Percentiles rank a stretch among this genome's conserved stretches.
Conservation (phyloP, 2,113 vertebrate genomes). For the Chauna torquata region DNA sequence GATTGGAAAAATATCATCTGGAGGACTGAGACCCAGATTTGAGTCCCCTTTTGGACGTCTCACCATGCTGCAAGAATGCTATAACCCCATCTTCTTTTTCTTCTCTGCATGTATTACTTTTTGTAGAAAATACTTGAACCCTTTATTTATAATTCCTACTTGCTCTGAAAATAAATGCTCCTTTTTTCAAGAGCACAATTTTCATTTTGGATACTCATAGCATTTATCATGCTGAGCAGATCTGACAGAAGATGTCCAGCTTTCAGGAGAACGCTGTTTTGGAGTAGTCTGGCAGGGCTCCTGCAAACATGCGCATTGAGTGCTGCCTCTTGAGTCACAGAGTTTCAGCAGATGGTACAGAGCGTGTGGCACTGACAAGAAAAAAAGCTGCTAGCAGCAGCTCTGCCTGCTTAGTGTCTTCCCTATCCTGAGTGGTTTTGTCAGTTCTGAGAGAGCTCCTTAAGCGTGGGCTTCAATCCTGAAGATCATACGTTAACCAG, state of each 20-base stretch:
- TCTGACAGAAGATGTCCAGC: background rate
- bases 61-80: background rate
- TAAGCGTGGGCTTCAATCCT: background rate
- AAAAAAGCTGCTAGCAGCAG: background rate
- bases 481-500: background rate
- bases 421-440: background rate
- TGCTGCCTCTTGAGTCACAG: background rate
- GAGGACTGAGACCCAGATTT: background rate
- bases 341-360: background rate
- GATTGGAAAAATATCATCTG: background rate
- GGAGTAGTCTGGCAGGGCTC: background rate
- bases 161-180: background rate
- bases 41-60: background rate
- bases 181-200: rapidly evolving
- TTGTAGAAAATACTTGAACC: background rate
- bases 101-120: background rate
- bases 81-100: background rate
- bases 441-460: background rate
- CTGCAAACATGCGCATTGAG: background rate
- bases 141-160: background rate
- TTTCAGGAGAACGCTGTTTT: background rate
- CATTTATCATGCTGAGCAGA: background rate
- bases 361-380: background rate
- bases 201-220: background rate
- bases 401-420: background rate